Conservation (phyloP, 2,888 invertebrate genomes). For the Lasioglossum figueresi region DNA sequence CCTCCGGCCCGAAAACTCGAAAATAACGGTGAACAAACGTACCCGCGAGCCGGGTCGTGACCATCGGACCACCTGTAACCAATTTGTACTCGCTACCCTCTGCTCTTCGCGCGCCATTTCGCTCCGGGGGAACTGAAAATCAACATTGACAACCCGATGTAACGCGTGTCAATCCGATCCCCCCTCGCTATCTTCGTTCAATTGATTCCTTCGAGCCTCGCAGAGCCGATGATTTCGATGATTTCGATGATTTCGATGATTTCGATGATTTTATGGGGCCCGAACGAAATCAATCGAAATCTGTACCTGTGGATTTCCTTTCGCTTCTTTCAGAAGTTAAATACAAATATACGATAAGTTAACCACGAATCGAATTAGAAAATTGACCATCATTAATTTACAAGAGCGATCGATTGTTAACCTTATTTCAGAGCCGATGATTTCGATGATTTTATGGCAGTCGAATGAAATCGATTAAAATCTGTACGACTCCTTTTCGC, state of each 20-base stretch:
- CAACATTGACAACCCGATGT: not conserved
- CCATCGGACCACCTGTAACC: not conserved
- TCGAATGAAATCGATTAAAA: no score
- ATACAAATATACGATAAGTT: no score
- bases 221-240: not conserved
- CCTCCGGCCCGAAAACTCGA: conserved; percentile 35
- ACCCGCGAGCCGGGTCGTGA: not conserved
- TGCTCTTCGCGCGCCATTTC: not conserved
- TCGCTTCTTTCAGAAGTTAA: no score
- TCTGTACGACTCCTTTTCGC: not conserved
- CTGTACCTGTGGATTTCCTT: no score
- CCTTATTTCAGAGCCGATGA: not conserved
- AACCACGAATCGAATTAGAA: not conserved
- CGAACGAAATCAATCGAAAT: no score
- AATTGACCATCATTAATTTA: not conserved
- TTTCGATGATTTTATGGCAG: not conserved
- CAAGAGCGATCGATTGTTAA: not conserved
- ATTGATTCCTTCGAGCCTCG: not conserved
- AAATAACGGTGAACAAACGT: conserved; percentile 30
- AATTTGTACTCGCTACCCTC: not conserved
- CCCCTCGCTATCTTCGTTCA: not conserved
- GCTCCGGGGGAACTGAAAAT: not conserved
- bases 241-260: no score
- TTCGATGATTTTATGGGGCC: no score
- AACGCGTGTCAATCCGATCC: not conserved